Percentiles rank a stretch among this genome's conserved stretches.
phyloP scores from a whole-genome alignment of 2,797 vertebrate species.

The Falco biarmicus region DNA sequence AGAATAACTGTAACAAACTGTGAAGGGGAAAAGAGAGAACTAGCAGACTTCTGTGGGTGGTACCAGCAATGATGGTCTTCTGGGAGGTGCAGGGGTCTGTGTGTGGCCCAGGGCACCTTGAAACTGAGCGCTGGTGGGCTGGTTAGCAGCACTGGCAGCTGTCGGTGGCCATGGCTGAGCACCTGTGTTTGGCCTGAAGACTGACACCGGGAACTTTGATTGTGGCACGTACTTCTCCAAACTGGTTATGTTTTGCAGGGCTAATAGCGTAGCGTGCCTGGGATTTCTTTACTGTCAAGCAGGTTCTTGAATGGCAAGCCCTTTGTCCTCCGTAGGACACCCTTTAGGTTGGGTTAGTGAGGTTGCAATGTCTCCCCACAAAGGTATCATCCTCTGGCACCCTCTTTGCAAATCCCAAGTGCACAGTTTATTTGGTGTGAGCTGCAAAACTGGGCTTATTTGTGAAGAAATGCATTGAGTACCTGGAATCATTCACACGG shows the following conservation, averaged over 20 bases:
- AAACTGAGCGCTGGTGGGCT: not conserved
- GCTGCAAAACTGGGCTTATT: not conserved
- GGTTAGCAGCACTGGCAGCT: not conserved
- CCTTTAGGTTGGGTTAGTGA: not conserved
- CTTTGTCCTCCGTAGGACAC: not conserved
- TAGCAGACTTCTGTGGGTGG: not conserved
- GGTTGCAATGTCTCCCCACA: not conserved
- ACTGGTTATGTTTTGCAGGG: not conserved
- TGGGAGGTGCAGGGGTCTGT: not conserved
- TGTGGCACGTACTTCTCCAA: not conserved
- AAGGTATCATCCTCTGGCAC: no score
- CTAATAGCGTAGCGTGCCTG: not conserved
- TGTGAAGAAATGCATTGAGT: not conserved
- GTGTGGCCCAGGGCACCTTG: not conserved
- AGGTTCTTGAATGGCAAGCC: not conserved
- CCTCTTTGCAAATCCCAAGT: not conserved
- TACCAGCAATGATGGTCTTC: not conserved
- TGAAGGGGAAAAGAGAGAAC: not conserved
- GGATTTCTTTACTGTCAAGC: not conserved
- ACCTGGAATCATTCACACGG: not conserved
- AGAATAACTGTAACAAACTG: not conserved
- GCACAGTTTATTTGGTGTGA: rapidly evolving
- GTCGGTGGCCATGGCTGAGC: not conserved
- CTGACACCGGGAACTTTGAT: not conserved
- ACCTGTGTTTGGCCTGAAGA: not conserved